Base-by-base conservation (phyloP, 1,140 invertebrate species). In the Ceratitis capitata region DNA sequence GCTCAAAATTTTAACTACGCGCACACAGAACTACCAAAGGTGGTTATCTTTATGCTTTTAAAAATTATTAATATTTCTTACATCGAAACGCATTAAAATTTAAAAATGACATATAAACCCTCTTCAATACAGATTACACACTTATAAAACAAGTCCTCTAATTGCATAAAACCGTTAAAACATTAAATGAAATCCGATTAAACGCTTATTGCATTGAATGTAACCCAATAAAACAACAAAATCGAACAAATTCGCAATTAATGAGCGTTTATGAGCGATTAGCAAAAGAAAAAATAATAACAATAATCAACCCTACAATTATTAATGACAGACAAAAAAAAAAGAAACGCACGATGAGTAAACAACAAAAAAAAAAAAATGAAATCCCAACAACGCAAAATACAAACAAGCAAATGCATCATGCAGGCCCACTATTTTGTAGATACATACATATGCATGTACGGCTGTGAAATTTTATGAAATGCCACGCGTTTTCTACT, bases 211-310 rank as follows among this genome's bases (percentile, higher is more conserved):
- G 23, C 42, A 45, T 45, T 23, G 19, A 29, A 26, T 12, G 32
- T n/a, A 45, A 45, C 19, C 0, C 16, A n/a, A 45, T 14, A 45
- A 78, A 78, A 78, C n/a, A 78, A 78, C 69, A 78, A 78, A 78
- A 45, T 47, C 69, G 69, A 78, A 78, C 69, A 78, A 78, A 78
- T 78, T 47, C 69, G 69, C 69, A 42, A 45, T 78, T 78, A 78
- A 78, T 23, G 39, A 78, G 32, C 69, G 69, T 45, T 47, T 78
- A 78, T 26, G n/a, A 78, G 69, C 23, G 69, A 45, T 78, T 47
- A 78, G n/a, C 69, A 78, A 26, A 47, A 45, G 45, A n/a, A 42
- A 45, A 39, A 35, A 69, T n/a, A 56, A n/a, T 19, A 19, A 69
- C 12, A 69, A n/a, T 69, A 42, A 69, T 26, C 35, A 42, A 78